Conservation (phyloP, 1,140 invertebrate species). For the Rhizoglyphus robini region DNA sequence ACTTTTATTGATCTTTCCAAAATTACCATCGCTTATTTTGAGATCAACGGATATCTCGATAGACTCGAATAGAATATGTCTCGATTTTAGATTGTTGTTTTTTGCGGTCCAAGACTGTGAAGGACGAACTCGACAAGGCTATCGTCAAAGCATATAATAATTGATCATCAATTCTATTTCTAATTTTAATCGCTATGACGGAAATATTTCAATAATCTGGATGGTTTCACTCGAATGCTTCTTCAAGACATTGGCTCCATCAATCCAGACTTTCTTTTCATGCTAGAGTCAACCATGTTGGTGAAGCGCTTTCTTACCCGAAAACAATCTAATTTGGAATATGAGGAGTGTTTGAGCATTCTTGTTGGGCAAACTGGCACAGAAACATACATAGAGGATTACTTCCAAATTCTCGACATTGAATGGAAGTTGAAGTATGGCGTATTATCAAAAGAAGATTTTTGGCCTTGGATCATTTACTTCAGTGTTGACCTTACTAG, state of each 20-base stretch:
- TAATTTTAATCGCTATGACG: background rate
- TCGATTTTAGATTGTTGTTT: no score
- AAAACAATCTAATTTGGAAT: background rate
- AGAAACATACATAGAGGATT: background rate
- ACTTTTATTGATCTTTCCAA: background rate
- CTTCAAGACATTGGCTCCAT: background rate
- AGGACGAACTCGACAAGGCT: background rate
- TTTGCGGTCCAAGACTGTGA: no score
- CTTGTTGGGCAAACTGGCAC: background rate
- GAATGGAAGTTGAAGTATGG: background rate
- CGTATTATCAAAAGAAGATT: background rate
- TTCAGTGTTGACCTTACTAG: background rate
- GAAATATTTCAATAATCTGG: background rate
- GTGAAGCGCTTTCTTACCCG: background rate
- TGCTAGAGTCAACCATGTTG: background rate
- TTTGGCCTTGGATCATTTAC: background rate
- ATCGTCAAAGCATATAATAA: background rate
- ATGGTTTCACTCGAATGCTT: background rate
- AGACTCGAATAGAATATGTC: background rate
- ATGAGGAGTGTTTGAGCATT: background rate
- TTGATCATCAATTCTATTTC: background rate
- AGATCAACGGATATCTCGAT: background rate
- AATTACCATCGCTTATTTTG: background rate
- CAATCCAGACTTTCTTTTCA: background rate
- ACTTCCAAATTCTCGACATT: background rate